These are phyloP conservation scores for Cinara cedri DNA, from an alignment of 2,888 invertebrate genomes.

Conservation along the genomic window DNA sequence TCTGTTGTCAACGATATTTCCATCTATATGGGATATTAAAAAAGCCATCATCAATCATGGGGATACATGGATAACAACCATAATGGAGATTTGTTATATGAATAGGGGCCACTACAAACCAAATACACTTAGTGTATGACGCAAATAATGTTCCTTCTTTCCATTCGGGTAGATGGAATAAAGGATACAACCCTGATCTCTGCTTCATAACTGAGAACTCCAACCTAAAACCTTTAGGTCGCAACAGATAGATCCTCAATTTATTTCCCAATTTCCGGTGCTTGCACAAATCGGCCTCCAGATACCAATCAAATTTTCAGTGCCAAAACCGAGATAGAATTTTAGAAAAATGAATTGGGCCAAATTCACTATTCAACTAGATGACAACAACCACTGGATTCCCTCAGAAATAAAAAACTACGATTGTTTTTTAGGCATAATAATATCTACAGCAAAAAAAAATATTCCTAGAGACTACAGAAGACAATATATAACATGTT, in stretches of 20 bases:
- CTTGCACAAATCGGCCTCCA: neutral
- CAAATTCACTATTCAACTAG: neutral
- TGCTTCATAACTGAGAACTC: slow-evolving; percentile 10
- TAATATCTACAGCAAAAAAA: neutral
- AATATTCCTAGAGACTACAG: slow-evolving; percentile 3
- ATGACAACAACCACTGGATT: slow-evolving; percentile 11
- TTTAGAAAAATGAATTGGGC: neutral
- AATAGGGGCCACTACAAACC: neutral
- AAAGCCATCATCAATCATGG: slow-evolving; percentile 1
- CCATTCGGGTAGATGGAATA: neutral
- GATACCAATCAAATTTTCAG: neutral
- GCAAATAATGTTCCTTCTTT: neutral
- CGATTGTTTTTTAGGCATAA: slow-evolving; percentile 6
- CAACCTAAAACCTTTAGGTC: neutral
- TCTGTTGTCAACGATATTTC: neutral
- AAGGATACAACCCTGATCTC: neutral
- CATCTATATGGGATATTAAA: neutral
- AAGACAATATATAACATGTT: neutral
- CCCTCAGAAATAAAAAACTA: slow-evolving; percentile 29
- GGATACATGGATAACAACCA: neutral
- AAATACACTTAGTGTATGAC: neutral
- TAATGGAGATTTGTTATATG: neutral
- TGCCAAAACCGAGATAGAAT: slow-evolving; percentile 37
- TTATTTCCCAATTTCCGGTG: neutral
- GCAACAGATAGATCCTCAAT: neutral